Conservation (phyloP, 2,797 vertebrate genomes). For the Poecilia gillii region DNA sequence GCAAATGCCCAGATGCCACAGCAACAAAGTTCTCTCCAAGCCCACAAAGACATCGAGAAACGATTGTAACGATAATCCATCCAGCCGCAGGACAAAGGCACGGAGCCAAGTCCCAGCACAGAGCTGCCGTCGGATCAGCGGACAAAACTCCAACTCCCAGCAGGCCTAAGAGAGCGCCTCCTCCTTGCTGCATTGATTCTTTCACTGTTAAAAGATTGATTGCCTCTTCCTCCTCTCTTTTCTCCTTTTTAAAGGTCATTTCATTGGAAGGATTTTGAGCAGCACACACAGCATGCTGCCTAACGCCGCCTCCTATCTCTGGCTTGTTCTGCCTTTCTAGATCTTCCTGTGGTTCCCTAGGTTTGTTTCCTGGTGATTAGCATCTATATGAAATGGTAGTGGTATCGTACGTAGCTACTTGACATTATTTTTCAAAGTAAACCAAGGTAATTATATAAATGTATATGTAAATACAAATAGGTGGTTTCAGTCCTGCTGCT, state of each 20-base stretch:
- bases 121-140: conserved; percentile 54
- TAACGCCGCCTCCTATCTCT: conserved; percentile 48
- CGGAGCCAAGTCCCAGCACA: conserved; percentile 52
- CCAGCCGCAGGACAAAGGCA: conserved; percentile 54
- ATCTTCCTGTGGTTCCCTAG: conserved; percentile 79
- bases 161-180: conserved; percentile 44
- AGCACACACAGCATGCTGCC: conserved; percentile 71
- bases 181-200: conserved; percentile 18
- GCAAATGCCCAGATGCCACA: conserved; percentile 61
- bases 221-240: conserved; percentile 26
- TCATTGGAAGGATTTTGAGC: conserved; percentile 59
- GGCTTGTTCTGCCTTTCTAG: conserved; percentile 68
- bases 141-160: conserved; percentile 33
- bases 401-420: conserved; percentile 80
- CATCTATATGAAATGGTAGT: conserved; percentile 77
- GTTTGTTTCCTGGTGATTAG: conserved; percentile 79
- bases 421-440: conserved; percentile 76
- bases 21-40: conserved; percentile 50
- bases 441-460: conserved; percentile 76
- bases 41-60: conserved; percentile 59
- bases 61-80: conserved; percentile 68
- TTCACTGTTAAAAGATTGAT: conserved; percentile 29
- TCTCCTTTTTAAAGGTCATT: conserved; percentile 44
- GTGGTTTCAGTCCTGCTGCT: conserved; percentile 73
- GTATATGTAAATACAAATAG: conserved; percentile 73